phyloP scores from a whole-genome alignment of 2,113 vertebrate species.

The Muscicapa adusta region DNA sequence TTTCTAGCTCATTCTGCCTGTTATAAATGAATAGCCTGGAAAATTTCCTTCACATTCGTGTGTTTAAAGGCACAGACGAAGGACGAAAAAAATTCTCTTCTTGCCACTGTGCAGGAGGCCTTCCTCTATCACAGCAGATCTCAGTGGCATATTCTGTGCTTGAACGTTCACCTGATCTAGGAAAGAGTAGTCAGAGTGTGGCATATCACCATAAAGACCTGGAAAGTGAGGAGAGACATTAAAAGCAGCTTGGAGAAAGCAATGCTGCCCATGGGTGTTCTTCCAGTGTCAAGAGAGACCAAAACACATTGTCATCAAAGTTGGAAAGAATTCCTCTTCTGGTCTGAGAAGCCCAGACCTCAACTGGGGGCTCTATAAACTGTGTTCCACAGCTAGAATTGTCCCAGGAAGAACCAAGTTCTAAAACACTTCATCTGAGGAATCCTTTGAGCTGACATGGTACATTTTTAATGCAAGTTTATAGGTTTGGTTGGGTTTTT shows the following conservation, averaged over 20 bases:
- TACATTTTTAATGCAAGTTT: background rate
- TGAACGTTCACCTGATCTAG: background rate
- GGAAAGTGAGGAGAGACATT: background rate
- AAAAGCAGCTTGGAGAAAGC: background rate
- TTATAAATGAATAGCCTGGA: conserved; percentile 60
- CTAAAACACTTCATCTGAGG: background rate
- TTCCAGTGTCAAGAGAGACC: background rate
- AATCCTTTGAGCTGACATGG: background rate
- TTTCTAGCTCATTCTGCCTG: conserved; percentile 44
- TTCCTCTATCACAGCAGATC: background rate
- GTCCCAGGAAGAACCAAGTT: background rate
- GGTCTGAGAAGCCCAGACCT: background rate
- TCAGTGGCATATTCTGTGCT: background rate
- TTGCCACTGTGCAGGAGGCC: background rate
- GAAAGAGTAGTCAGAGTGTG: background rate
- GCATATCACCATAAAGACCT: background rate
- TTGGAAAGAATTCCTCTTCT: background rate
- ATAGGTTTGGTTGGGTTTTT: background rate
- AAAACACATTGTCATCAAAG: accelerated
- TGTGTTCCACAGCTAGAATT: accelerated
- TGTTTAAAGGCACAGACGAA: conserved; percentile 55
- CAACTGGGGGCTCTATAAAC: background rate
- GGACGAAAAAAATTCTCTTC: background rate
- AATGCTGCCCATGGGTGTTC: background rate
- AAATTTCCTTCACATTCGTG: conserved; percentile 49